Evolutionary conservation across 2,113 vertebrate genomes (phyloP).

Genomic region (Rhinolophus sinicus): DNA sequence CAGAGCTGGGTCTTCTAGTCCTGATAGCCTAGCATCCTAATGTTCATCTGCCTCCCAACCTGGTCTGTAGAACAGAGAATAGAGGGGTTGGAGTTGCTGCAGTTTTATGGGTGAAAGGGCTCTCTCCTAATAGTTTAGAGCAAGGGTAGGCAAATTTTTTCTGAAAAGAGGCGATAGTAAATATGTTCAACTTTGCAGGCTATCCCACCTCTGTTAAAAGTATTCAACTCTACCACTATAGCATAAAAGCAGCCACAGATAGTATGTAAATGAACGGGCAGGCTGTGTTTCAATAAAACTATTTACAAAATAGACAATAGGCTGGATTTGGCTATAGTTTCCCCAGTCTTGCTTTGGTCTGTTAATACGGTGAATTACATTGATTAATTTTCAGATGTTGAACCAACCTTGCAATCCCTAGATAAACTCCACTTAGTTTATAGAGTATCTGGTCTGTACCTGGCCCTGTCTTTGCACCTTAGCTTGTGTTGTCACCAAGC

Average conservation of each 20-base stretch:
- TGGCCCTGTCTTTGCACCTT: not conserved
- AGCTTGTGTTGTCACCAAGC: not conserved
- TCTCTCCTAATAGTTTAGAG: not conserved
- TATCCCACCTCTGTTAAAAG: not conserved
- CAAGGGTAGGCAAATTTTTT: not conserved
- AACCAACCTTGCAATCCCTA: not conserved
- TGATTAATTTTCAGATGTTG: constrained; percentile 8
- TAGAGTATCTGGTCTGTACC: not conserved
- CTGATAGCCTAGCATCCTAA: too few relatives aligned
- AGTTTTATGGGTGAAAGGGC: not conserved
- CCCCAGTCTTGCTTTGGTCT: not conserved
- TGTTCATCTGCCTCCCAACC: not conserved
- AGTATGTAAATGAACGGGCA: not conserved
- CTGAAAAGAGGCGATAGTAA: not conserved
- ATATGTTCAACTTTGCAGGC: not conserved
- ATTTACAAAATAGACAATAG: not conserved
- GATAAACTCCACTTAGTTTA: not conserved
- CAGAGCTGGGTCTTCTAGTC: not conserved
- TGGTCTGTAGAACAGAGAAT: not conserved
- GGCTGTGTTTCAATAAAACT: not conserved
- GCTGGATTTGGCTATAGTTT: constrained; percentile 1
- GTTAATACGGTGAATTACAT: not conserved
- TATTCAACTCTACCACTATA: not conserved
- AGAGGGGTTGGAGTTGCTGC: not conserved
- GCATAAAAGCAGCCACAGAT: not conserved